A percentile compares a stretch with the other conserved stretches of the same genome.
Conservation (phyloP, 1,140 invertebrate genomes). For the Euura lappo region DNA sequence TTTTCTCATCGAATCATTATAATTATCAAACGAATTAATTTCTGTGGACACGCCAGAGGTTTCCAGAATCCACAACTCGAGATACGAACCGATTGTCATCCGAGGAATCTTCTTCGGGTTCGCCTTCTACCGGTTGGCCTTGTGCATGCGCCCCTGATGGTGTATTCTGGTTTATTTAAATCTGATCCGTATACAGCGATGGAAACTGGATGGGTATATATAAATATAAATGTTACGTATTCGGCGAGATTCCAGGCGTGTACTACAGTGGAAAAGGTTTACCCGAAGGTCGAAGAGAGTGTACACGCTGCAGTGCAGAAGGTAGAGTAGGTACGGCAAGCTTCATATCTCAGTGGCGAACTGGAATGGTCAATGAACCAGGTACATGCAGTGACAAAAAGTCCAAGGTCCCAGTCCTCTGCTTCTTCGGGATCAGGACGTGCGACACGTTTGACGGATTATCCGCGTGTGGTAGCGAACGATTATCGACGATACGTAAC, state of each 20-base stretch:
- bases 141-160: background rate
- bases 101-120: no score
- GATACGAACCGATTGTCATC: no score
- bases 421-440: background rate
- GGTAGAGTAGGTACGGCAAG: background rate
- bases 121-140: background rate
- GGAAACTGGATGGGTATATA: background rate
- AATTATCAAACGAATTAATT: background rate
- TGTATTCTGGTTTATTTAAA: background rate
- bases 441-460: no score
- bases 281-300: slow-evolving; percentile 2
- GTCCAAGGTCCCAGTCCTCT: background rate
- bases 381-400: slow-evolving; percentile 7
- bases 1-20: background rate
- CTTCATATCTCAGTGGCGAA: background rate
- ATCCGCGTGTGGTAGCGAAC: no score
- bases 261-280: slow-evolving; percentile 1
- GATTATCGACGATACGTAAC: no score
- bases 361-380: slow-evolving; percentile 3
- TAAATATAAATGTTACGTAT: slow-evolving; percentile 7
- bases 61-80: no score
- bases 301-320: background rate
- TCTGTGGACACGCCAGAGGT: background rate
- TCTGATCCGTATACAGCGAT: background rate
- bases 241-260: background rate